These are phyloP conservation scores for Trachurus trachurus DNA, from an alignment of 2,797 vertebrate species.

Conservation along the genomic window DNA sequence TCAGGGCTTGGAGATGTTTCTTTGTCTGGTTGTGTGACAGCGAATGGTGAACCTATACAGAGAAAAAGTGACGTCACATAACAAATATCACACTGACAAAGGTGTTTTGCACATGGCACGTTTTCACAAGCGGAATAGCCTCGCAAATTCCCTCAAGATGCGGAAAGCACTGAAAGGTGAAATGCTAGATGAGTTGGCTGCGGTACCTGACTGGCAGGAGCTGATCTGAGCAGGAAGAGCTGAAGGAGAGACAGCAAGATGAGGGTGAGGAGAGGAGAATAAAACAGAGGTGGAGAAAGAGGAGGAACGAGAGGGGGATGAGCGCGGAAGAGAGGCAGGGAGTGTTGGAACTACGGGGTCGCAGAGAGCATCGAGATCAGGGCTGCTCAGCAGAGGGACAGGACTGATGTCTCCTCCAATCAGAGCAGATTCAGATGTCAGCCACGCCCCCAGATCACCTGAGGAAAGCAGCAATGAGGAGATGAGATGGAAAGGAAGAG, in stretches of 20 bases:
- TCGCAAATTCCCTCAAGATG: too few species aligned
- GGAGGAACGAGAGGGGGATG: constrained; percentile 44
- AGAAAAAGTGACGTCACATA: background rate
- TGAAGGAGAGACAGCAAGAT: constrained; percentile 45
- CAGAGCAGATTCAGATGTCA: constrained; percentile 13
- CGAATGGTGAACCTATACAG: constrained; percentile 39
- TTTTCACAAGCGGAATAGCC: background rate
- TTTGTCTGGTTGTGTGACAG: constrained; percentile 37
- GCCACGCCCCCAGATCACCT: constrained; percentile 53
- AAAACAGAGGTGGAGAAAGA: constrained; percentile 49
- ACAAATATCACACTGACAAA: background rate
- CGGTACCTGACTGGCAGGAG: constrained; percentile 72
- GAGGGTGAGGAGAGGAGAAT: constrained; percentile 50
- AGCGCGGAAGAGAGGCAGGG: constrained; percentile 56
- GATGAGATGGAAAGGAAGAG: background rate
- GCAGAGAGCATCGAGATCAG: constrained; percentile 87
- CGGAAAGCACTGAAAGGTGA: background rate
- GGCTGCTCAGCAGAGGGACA: constrained; percentile 81
- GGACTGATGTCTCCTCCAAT: constrained; percentile 50
- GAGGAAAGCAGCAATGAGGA: constrained; percentile 11
- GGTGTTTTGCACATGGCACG: background rate
- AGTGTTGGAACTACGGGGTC: constrained; percentile 71
- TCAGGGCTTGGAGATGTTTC: constrained; percentile 33
- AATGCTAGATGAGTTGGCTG: constrained; percentile 26
- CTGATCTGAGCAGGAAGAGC: constrained; percentile 46